Evolutionary conservation across 2,888 invertebrate genomes (phyloP), one percentile per base, ranked within the genome.

Genomic region (Tigriopus californicus): DNA sequence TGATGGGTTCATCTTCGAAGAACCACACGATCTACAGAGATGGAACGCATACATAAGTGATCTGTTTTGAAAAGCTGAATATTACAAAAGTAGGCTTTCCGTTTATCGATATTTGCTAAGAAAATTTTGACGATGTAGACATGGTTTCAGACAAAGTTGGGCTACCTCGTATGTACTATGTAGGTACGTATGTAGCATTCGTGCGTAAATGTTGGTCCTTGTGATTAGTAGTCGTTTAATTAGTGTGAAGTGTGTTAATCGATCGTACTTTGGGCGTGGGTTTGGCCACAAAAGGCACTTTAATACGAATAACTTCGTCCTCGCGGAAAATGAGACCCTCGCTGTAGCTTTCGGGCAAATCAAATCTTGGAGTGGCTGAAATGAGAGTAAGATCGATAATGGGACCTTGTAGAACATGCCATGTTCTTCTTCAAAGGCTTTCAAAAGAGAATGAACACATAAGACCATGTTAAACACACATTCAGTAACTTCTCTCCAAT

Each of bases 1-100:
- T 41, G 15, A 59, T 59, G 8, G 59, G 59, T 42, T 59, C 59
- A 25, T 52, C 59, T 12, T 59, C 59, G 25, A 59, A 59, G 25
- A 59, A 59, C 59, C 59, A 59, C 11, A 58, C 47, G 13, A 41
- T 40, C 33, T 41, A 55, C 2, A 6, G 8, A 33, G 33, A 33
- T 33, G 4, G 33, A 33, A 3, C 33, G 8, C 33, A 33, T 33
- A 33, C 33, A 33, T 33, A 33, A 33, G 33, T 33, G 33, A 33
- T 33, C 33, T 8, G 8, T 33, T 33, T 33, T 33, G 33, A 33
- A 33, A 33, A 3, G 33, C 8, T 33, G 33, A 33, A 33, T 33
- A 33, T 33, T 33, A 33, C 33, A 33, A 5, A 33, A 8, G 8
- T 8, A 33, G 33, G 33, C 33, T 33, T 33, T 33, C 33, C 33